A percentile compares a stretch with the other conserved stretches of the same genome.
These are phyloP conservation scores for Ageneiosus marmoratus DNA, from an alignment of 2,113 vertebrate genomes.

Conservation along the genomic window DNA sequence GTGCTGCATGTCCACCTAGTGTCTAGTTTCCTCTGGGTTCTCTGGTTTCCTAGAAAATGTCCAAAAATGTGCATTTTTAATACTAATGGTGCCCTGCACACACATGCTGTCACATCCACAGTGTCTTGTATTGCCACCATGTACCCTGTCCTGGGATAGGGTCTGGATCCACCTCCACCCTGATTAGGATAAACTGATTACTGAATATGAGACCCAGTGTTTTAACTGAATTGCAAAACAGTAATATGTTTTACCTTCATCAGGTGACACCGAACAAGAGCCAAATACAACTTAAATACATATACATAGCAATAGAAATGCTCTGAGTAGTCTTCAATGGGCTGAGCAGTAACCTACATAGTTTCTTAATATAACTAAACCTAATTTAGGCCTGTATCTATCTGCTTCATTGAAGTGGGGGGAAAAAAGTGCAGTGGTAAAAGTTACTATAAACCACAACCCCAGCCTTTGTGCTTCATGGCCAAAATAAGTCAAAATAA, in stretches of 20 bases:
- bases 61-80: background rate
- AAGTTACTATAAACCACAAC: background rate
- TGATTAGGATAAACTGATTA: background rate
- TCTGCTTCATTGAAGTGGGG: background rate
- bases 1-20: background rate
- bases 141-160: background rate
- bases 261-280: background rate
- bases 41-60: background rate
- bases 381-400: background rate
- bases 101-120: background rate
- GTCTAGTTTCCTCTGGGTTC: background rate
- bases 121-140: background rate
- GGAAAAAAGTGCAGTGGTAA: background rate
- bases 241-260: background rate
- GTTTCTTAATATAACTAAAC: background rate
- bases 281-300: background rate
- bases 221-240: background rate
- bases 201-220: background rate
- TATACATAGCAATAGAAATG: background rate
- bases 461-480: background rate
- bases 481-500: background rate
- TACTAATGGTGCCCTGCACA: background rate
- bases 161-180: background rate
- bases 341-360: background rate
- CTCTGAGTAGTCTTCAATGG: background rate